phyloP scores from a whole-genome alignment of 2,797 vertebrate genomes.

The Oryzias dopingdopingensis region DNA sequence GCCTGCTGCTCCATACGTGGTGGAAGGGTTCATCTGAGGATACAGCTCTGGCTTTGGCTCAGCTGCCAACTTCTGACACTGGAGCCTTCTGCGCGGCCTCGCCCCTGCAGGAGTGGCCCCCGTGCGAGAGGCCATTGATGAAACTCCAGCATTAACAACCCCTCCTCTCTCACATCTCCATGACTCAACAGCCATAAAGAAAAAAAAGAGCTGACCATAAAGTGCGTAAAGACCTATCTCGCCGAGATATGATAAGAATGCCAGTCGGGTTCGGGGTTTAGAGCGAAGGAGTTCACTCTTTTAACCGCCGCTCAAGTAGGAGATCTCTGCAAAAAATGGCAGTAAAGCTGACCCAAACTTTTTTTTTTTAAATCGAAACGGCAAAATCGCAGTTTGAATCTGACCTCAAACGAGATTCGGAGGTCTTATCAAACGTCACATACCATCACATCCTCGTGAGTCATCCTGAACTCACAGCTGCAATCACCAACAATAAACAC shows the following conservation, averaged over 20 bases:
- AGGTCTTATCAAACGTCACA: constrained; percentile 27
- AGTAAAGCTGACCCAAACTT: too few species aligned
- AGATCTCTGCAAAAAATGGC: constrained; percentile 2
- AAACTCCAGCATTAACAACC: constrained; percentile 74
- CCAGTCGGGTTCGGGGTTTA: background rate
- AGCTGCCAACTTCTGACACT: constrained; percentile 81
- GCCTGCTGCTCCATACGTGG: constrained; percentile 68
- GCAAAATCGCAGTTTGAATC: too few species aligned
- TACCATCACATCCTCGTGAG: constrained; percentile 34
- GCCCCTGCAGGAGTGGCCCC: constrained; percentile 70
- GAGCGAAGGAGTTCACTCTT: too few species aligned
- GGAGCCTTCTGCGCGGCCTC: constrained; percentile 77
- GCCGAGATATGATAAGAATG: constrained; percentile 3
- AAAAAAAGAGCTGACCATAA: too few species aligned
- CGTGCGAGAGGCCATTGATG: constrained; percentile 71
- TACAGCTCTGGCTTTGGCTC: constrained; percentile 78
- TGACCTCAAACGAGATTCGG: constrained; percentile 8
- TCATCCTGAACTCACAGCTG: constrained; percentile 24
- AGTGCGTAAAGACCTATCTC: constrained; percentile 2
- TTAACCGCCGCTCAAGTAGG: too few species aligned
- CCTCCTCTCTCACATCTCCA: constrained; percentile 65
- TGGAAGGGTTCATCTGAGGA: constrained; percentile 80
- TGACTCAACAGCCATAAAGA: constrained; percentile 43
- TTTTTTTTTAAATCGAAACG: too few species aligned
- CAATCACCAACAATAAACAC: constrained; percentile 18